A percentile compares a stretch with the other conserved stretches of the same genome.
Conservation (phyloP, 2,888 invertebrate species). For the Plebejus argus region DNA sequence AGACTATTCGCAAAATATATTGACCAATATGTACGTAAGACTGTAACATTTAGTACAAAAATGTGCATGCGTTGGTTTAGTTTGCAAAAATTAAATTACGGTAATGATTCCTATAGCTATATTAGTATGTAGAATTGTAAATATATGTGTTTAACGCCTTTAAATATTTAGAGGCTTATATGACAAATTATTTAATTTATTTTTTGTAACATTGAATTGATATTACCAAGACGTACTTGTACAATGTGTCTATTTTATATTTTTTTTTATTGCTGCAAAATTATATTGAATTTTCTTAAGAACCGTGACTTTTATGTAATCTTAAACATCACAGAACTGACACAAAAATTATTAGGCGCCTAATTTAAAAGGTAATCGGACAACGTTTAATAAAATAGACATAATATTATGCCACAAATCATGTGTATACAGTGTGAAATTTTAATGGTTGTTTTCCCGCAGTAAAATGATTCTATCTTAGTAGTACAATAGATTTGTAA, state of each 20-base stretch:
- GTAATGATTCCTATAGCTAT: conserved; percentile 30
- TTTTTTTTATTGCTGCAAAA: not conserved
- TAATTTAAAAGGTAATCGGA: not conserved
- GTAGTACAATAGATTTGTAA: too few species aligned
- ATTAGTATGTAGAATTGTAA: conserved; percentile 21
- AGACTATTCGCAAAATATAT: conserved; percentile 14
- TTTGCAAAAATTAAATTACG: conserved; percentile 23
- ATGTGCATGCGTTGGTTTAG: conserved; percentile 38
- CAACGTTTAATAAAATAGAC: not conserved
- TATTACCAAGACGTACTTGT: not conserved
- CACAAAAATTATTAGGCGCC: not conserved
- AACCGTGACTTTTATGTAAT: too few species aligned
- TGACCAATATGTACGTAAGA: conserved; percentile 34
- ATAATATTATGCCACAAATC: not conserved
- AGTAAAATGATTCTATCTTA: too few species aligned
- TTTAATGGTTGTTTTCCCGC: too few species aligned
- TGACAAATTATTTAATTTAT: conserved; percentile 23
- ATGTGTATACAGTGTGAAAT: too few species aligned
- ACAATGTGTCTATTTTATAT: not conserved
- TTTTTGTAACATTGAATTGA: conserved; percentile 10
- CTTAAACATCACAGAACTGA: too few species aligned
- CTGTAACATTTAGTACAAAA: conserved; percentile 67
- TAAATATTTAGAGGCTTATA: conserved; percentile 19
- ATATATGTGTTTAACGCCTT: conserved; percentile 23
- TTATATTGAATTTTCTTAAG: too few species aligned